Conservation (phyloP, 2,797 vertebrate genomes). For the Mastacembelus armatus region DNA sequence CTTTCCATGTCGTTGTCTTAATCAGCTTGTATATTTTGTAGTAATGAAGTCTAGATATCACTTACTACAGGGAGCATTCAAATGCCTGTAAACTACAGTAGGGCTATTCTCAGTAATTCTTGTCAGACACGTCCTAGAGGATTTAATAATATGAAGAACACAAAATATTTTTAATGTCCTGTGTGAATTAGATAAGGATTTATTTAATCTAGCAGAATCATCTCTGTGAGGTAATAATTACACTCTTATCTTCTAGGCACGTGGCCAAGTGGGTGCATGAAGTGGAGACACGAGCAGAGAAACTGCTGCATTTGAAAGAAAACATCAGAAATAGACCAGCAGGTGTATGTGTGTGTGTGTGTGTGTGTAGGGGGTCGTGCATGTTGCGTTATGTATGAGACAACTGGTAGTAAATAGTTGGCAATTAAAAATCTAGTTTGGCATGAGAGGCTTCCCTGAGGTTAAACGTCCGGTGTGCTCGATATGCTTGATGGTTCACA, state of each 20-base stretch:
- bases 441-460: slow-evolving; percentile 54
- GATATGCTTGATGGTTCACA: slow-evolving; percentile 36
- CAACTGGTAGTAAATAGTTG: slow-evolving; percentile 67
- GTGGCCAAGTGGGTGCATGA: slow-evolving; percentile 66
- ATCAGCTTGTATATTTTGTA: slow-evolving; percentile 31
- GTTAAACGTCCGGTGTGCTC: slow-evolving; percentile 59
- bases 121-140: slow-evolving; percentile 26
- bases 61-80: slow-evolving; percentile 14
- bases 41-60: not conserved
- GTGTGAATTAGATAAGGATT: slow-evolving; percentile 68
- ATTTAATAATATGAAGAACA: slow-evolving; percentile 37
- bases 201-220: slow-evolving; percentile 69
- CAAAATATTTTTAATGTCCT: slow-evolving; percentile 30
- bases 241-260: slow-evolving; percentile 66
- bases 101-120: slow-evolving; percentile 7
- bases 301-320: slow-evolving; percentile 51
- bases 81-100: slow-evolving; percentile 2
- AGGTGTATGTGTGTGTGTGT: no score
- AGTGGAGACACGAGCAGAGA: slow-evolving; percentile 61
- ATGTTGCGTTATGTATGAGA: no score
- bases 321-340: slow-evolving; percentile 23
- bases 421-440: slow-evolving; percentile 71
- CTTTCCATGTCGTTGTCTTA: slow-evolving; percentile 37
- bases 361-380: slow-evolving; percentile 34
- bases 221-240: slow-evolving; percentile 72